Evolutionary conservation across 2,113 vertebrate genomes (phyloP).

Genomic region (Scytalopus superciliaris): DNA sequence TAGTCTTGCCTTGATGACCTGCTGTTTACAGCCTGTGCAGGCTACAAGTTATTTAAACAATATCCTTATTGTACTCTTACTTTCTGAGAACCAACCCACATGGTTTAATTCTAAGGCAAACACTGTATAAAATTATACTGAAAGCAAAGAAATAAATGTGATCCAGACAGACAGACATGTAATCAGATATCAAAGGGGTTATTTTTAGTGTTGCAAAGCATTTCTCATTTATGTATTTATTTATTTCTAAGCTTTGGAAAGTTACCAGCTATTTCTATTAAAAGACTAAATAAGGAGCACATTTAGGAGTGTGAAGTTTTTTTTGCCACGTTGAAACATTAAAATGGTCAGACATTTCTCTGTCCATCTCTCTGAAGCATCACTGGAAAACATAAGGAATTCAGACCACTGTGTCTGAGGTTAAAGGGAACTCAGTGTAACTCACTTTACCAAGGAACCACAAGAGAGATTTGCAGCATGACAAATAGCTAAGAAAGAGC

Average conservation of each 20-base stretch:
- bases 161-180: neutral
- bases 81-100: neutral
- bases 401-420: neutral
- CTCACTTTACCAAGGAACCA: neutral
- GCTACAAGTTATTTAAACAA: neutral
- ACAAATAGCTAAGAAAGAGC: neutral
- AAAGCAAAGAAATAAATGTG: neutral
- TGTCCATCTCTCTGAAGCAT: neutral
- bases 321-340: neutral
- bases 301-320: neutral
- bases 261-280: neutral
- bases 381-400: neutral
- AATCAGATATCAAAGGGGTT: constrained; percentile 8
- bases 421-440: neutral
- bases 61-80: neutral
- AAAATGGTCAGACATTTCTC: neutral
- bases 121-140: neutral
- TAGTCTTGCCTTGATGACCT: neutral
- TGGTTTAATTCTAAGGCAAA: neutral
- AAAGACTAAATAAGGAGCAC: neutral
- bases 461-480: neutral
- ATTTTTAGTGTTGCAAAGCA: constrained; percentile 28
- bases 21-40: neutral
- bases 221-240: constrained; percentile 13
- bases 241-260: constrained; percentile 33